Conservation (phyloP, 2,888 invertebrate genomes). For the Rapana venosa region DNA sequence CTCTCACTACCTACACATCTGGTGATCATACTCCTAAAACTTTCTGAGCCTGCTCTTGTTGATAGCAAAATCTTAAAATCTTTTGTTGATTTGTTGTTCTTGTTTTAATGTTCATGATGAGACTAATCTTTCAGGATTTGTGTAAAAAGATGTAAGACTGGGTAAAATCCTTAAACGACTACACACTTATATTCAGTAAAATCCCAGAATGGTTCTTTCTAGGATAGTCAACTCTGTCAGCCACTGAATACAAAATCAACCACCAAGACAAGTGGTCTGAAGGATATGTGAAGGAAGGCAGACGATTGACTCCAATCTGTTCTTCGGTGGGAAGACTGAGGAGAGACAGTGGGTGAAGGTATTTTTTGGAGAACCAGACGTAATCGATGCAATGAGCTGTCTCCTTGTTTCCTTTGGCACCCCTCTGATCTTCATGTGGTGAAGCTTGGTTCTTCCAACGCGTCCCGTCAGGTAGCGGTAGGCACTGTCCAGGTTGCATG, state of each 20-base stretch:
- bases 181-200: background rate
- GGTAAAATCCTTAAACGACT: background rate
- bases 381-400: constrained; percentile 88
- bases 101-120: too few relatives aligned
- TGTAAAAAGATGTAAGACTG: too few relatives aligned
- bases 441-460: constrained; percentile 83
- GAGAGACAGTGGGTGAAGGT: constrained; percentile 82
- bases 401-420: constrained; percentile 82
- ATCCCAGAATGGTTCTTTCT: background rate
- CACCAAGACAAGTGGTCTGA: constrained; percentile 88
- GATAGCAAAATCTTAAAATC: too few relatives aligned
- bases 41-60: too few relatives aligned
- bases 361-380: constrained; percentile 76
- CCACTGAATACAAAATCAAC: constrained; percentile 62
- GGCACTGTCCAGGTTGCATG: constrained; percentile 71
- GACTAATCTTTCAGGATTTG: too few relatives aligned
- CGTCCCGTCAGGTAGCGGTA: constrained; percentile 69
- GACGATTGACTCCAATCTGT: constrained; percentile 84
- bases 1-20: too few relatives aligned
- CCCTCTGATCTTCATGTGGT: constrained; percentile 87
- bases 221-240: background rate
- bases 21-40: too few relatives aligned
- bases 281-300: constrained; percentile 85
- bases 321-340: constrained; percentile 84
- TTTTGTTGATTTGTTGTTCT: too few relatives aligned